Evolutionary conservation across 2,888 invertebrate species (phyloP).

Genomic region (Gandaritis pyraliata): DNA sequence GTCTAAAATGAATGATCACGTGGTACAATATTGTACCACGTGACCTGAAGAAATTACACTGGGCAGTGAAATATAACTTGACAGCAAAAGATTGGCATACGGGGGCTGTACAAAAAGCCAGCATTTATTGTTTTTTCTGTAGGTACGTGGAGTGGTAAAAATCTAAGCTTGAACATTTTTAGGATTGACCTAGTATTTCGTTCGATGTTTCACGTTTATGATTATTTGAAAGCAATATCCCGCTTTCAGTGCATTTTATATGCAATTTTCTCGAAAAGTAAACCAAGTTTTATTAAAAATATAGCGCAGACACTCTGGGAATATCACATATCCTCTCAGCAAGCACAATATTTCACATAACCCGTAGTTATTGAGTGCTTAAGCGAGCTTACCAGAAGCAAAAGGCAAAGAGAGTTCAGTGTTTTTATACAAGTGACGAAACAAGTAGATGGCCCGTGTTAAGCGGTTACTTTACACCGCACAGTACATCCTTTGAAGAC

Average conservation of each 20-base stretch:
- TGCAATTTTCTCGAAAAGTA: slow-evolving; percentile 13
- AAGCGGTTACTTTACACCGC: too few species aligned
- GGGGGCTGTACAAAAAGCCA: too few species aligned
- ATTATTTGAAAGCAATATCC: slow-evolving; percentile 3
- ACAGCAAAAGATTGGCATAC: too few species aligned
- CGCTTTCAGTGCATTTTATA: slow-evolving; percentile 12
- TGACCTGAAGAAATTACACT: too few species aligned
- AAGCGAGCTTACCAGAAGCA: background rate
- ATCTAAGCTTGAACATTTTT: background rate
- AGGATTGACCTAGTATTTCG: background rate
- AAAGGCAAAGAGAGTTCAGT: background rate
- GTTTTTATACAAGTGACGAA: too few species aligned
- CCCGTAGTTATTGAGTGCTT: slow-evolving; percentile 15
- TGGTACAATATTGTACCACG: too few species aligned
- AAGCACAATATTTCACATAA: slow-evolving; percentile 12
- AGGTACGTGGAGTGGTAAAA: too few species aligned
- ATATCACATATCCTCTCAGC: slow-evolving; percentile 20
- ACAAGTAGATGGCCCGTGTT: too few species aligned
- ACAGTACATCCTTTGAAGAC: too few species aligned
- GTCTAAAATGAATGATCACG: too few species aligned
- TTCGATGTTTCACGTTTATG: slow-evolving; percentile 7
- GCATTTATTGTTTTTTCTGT: too few species aligned
- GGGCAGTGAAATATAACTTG: too few species aligned
- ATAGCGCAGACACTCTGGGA: slow-evolving; percentile 16
- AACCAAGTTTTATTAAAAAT: slow-evolving; percentile 21